Percentiles rank a stretch among this genome's conserved stretches.
Conservation (phyloP, 2,888 invertebrate genomes). For the Anodontia alba region DNA sequence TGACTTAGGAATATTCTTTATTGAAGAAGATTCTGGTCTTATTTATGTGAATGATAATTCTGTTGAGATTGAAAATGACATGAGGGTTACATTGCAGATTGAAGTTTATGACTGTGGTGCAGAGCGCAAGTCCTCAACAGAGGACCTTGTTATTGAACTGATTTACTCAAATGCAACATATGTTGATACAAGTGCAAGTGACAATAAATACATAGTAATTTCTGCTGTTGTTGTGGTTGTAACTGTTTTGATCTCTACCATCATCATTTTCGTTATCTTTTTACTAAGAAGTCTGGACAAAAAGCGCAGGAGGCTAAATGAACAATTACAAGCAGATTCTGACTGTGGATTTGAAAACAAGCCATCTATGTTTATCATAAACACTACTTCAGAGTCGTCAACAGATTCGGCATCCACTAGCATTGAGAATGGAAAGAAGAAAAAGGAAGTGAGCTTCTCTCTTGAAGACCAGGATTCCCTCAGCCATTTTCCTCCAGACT, state of each 20-base stretch:
- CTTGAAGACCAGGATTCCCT: conserved; percentile 59
- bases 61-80: conserved; percentile 41
- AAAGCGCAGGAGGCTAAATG: conserved; percentile 32
- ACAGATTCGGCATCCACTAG: conserved; percentile 28
- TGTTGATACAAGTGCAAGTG: conserved; percentile 14
- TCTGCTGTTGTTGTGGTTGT: conserved; percentile 67
- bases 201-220: conserved; percentile 64
- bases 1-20: conserved; percentile 61
- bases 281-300: conserved; percentile 63
- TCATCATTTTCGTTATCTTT: conserved; percentile 63
- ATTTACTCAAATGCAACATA: conserved; percentile 64
- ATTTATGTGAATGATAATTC: conserved; percentile 37
- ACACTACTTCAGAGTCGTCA: conserved; percentile 52
- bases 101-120: conserved; percentile 45
- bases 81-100: conserved; percentile 37
- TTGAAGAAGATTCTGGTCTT: conserved; percentile 57
- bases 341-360: conserved; percentile 34
- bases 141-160: conserved; percentile 53
- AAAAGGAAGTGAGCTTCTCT: conserved; percentile 63
- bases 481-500: conserved; percentile 34
- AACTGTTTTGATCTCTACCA: conserved; percentile 63
- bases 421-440: conserved; percentile 34
- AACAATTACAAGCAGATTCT: conserved; percentile 5
- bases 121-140: conserved; percentile 26
- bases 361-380: conserved; percentile 49